Evolutionary conservation across 2,797 vertebrate genomes (phyloP).

Genomic region (Microcaecilia unicolor): DNA sequence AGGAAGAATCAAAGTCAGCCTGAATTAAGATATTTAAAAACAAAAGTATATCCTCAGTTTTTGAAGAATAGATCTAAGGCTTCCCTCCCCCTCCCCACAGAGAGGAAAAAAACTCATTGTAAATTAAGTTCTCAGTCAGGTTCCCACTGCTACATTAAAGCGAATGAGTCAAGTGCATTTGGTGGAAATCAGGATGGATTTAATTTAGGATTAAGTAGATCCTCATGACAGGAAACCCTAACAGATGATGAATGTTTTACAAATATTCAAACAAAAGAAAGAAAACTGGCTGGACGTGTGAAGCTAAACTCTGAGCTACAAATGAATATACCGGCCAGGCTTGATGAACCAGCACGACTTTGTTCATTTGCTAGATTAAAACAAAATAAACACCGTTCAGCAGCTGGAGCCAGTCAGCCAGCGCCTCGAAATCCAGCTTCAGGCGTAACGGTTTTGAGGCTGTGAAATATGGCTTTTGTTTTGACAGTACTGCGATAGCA

Average conservation of each 20-base stretch:
- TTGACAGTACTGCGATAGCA: conserved; percentile 54
- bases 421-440: conserved; percentile 5
- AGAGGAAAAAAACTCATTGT: too few relatives aligned
- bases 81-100: too few relatives aligned
- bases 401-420: conserved; percentile 19
- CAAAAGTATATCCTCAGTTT: too few relatives aligned
- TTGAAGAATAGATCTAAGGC: too few relatives aligned
- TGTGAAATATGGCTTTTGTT: conserved; percentile 51
- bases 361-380: too few relatives aligned
- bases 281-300: conserved; percentile 18
- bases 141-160: too few relatives aligned
- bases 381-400: conserved; percentile 6
- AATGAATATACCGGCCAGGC: conserved; percentile 21
- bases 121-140: too few relatives aligned
- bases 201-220: conserved; percentile 16
- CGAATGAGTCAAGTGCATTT: too few relatives aligned
- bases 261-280: conserved; percentile 15
- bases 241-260: conserved; percentile 25
- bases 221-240: conserved; percentile 20
- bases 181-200: conserved; percentile 21
- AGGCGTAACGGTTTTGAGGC: conserved; percentile 29
- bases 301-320: conserved; percentile 1
- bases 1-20: too few relatives aligned
- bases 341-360: conserved; percentile 22
- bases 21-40: too few relatives aligned